Evolutionary conservation across 2,113 vertebrate genomes (phyloP), one percentile per base, ranked within the genome.

Genomic region (Gadus chalcogrammus): DNA sequence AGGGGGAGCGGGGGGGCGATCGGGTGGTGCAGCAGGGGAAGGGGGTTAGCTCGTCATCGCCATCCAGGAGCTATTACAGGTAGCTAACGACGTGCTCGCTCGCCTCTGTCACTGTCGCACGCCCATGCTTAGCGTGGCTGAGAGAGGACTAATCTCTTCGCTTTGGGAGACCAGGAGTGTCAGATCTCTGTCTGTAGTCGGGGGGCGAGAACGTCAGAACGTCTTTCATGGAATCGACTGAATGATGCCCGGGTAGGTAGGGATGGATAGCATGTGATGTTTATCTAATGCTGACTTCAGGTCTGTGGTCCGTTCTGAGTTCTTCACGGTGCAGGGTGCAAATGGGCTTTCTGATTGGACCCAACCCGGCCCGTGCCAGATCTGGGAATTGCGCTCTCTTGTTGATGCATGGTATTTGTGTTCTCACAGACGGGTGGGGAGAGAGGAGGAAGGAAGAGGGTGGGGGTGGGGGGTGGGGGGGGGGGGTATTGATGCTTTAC

Each of bases 41-140:
- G 12, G 42, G 42, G 42, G 6, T 48, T 13, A 48, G 8, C 42
- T 48, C 42, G 42, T 48, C 62, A 93, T 95, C 65, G 94, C 96
- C 84, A 96, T 97, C 92, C 94, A 83, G 4, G 93, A 48, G 93
- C 66, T 96, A 95, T 75, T 96, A 96, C 91, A 97, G 95, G 96
- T 96, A 94, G 91, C 69, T 17, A 35, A 87, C 85, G 75, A 78
- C 70, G 66, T 81, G 79, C 75, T 74, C 74, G 84, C 87, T 82
- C 74, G 80, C 88, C 86, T 88, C 80, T 90, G 87, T 89, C 88
- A 88, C 85, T 78, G 79, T 81, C 84, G 78, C 64, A n/a, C 6
- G 24, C n/a, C 13, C 78, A 78, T 88, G 79, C 83, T 90, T 86
- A 87, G 88, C 59, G 31, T 71, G 70, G 80, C 77, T 27, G 73